phyloP scores from a whole-genome alignment of 2,113 vertebrate species.

The Lanius collurio region DNA sequence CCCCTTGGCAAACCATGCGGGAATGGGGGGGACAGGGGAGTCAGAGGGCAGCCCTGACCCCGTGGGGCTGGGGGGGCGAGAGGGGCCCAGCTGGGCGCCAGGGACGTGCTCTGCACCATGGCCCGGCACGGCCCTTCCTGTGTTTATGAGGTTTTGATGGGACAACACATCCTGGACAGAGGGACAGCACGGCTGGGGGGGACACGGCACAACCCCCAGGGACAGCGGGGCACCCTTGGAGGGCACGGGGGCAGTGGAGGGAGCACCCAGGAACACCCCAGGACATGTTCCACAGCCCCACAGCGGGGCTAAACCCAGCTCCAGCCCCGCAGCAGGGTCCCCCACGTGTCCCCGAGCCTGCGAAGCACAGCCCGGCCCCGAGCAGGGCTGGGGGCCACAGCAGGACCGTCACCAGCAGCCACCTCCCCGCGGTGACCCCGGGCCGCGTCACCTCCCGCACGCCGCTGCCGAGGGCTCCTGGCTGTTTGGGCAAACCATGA shows the following conservation, averaged over 20 bases:
- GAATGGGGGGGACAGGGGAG: neutral
- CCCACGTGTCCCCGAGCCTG: neutral
- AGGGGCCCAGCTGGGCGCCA: neutral
- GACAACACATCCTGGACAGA: neutral
- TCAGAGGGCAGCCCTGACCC: neutral
- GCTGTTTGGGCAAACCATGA: slow-evolving; percentile 32
- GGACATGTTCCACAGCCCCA: neutral
- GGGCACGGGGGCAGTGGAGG: rapidly evolving
- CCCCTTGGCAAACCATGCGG: neutral
- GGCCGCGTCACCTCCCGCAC: neutral
- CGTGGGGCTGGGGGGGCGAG: rapidly evolving
- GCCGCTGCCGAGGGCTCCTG: neutral
- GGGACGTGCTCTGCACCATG: neutral
- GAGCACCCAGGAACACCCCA: neutral
- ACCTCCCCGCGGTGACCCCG: neutral
- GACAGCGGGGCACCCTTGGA: neutral
- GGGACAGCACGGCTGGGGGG: rapidly evolving
- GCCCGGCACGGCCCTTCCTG: slow-evolving; percentile 30
- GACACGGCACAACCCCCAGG: neutral
- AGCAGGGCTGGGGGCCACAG: neutral
- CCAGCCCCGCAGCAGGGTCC: neutral
- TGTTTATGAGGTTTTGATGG: neutral
- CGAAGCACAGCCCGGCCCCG: neutral
- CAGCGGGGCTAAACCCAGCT: rapidly evolving
- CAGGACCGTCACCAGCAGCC: rapidly evolving